Base-by-base conservation (phyloP, 2,888 invertebrate species). In the Embidobia sp. region DNA sequence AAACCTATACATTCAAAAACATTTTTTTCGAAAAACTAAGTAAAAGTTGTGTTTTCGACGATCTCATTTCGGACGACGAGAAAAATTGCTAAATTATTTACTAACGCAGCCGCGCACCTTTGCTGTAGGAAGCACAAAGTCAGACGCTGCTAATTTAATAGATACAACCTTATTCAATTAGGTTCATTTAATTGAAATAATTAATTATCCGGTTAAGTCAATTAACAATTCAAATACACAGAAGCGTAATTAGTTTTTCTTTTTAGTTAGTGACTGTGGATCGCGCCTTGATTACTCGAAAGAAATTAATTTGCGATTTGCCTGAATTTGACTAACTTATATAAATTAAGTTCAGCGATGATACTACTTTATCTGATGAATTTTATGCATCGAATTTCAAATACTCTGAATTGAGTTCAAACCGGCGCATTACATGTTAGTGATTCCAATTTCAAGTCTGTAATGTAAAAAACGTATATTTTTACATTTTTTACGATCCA, bases 191-290 rank as follows among this genome's bases (percentile, higher is more conserved):
- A 61, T 49, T 63, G 22, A 51, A 64, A 64, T 29, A 42, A 51
- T 64, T 29, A 49, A 49, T 40, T 33, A 22, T 7, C 15, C 5
- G 3, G 2, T 15, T 33, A 22, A 13, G n/a, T 53, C n/a, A 27
- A 51, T 64, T 51, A 51, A 29, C 51, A 51, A 64, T 64, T 64
- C 33, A 51, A 64, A 51, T 64, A n/a, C 13, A 11, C 15, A 11
- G 15, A 16, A 33, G 27, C 3, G 64, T 42, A 51, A 49, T 31
- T 48, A 29, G 11, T 42, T 63, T 29, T 48, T 40, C 48, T 10
- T 42, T 18, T 3, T 3, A 6, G 16, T 10, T 7, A 27, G 11
- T 10, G n/a, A 29, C n/a, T 4, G 46, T 31, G 27, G 51, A 49
- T 22, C 22, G 13, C 31, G 11, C 19, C 22, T 19, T 40, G 40